Percentiles rank a stretch among this genome's conserved stretches.
Evolutionary conservation across 37 sponge, comb jelly and placozoan genomes (phyloP).

Genomic region (Amphimedon queenslandica): DNA sequence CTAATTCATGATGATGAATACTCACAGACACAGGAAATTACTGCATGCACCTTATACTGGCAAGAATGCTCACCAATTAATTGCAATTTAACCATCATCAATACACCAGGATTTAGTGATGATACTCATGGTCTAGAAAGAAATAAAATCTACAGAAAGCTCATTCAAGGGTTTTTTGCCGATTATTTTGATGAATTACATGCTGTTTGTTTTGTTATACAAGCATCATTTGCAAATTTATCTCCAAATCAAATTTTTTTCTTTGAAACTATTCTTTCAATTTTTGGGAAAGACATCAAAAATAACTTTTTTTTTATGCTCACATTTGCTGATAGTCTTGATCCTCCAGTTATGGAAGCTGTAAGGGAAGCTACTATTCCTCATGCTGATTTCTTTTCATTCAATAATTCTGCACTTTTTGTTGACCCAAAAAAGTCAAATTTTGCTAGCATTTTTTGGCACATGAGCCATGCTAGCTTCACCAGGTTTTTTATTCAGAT

Average conservation of each 20-base stretch:
- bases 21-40: constrained; percentile 54
- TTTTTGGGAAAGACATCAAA: constrained; percentile 52
- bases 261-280: constrained; percentile 57
- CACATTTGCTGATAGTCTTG: constrained; percentile 70
- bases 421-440: background rate
- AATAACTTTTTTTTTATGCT: constrained; percentile 63
- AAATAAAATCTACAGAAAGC: constrained; percentile 24
- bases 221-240: constrained; percentile 51
- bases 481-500: constrained; percentile 42
- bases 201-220: constrained; percentile 65
- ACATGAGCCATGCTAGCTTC: constrained; percentile 56
- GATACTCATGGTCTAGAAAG: constrained; percentile 49
- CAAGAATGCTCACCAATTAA: constrained; percentile 11
- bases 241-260: constrained; percentile 58
- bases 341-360: constrained; percentile 55
- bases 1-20: constrained; percentile 36
- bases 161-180: constrained; percentile 56
- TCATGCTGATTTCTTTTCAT: constrained; percentile 28
- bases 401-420: constrained; percentile 70
- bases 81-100: constrained; percentile 60
- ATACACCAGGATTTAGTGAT: constrained; percentile 81
- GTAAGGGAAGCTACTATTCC: constrained; percentile 39
- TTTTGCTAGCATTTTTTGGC: constrained; percentile 49
- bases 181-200: constrained; percentile 45
- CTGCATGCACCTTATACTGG: constrained; percentile 55